Base-by-base conservation (phyloP, 1,140 invertebrate species). In the Stratiolaelaps scimitus region DNA sequence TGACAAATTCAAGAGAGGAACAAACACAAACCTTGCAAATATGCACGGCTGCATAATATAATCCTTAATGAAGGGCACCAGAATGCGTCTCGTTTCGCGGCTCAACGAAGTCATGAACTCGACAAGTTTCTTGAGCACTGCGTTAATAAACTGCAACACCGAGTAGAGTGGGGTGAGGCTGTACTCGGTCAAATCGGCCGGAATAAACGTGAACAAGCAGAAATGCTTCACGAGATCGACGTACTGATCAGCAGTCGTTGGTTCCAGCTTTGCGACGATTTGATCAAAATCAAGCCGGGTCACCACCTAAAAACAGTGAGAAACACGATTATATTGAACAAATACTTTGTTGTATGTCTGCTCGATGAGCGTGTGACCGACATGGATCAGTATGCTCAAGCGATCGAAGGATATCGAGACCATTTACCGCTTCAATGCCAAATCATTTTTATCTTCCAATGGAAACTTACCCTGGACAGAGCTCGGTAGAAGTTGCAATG, bases 51-150 rank as follows among this genome's bases (percentile, higher is more conserved):
- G 53, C 15, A 60, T 60, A 15, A 60, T 26, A 26, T 60, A 17
- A 34, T 60, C 53, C 34, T 60, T 60, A 34, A 60, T 60, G 53
- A 60, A 60, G 2, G 53, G 53, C 17, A 60, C 26, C 4, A 60
- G 23, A 2, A 60, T 26, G 15, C 53, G 13, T 4, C 53, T n/a
- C 13, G 15, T 60, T 23, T 60, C 53, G 15, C 53, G 53, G 34
- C 34, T 26, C 15, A 60, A 15, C 15, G 26, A 15, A 29, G 15
- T 26, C 53, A 60, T 60, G 23, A 60, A 17, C 13, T 60, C 53
- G 26, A 26, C 10, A 13, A 60, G 53, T 23, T 60, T 60, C 23
- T 26, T 60, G 26, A 60, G 20, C 53, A 60, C 26, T 5, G 53
- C 17, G 4, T 20, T 26, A 23, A 60, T 34, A 23, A 60, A 60